These are phyloP conservation scores for Gymnobelideus leadbeateri DNA, from an alignment of 2,113 vertebrate species.

Conservation along the genomic window DNA sequence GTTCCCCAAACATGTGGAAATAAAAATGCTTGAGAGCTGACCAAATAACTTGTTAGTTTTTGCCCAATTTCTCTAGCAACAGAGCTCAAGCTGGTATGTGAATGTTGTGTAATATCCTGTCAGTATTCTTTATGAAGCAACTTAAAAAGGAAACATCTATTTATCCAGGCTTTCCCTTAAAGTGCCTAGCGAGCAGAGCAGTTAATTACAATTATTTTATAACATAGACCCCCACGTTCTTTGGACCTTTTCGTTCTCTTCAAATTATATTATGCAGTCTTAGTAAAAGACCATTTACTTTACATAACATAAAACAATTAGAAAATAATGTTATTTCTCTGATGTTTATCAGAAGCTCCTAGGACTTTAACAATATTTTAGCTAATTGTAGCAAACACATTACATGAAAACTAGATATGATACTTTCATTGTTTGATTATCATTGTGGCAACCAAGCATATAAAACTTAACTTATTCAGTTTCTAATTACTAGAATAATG, in stretches of 20 bases:
- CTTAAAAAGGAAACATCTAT: constrained; percentile 50
- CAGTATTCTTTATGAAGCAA: constrained; percentile 36
- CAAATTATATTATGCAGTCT: constrained; percentile 38
- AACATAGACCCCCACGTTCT: not conserved
- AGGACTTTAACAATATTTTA: not conserved
- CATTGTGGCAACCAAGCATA: not conserved
- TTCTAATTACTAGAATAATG: not conserved
- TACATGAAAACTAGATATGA: not conserved
- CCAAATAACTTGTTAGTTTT: constrained; percentile 35
- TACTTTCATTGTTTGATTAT: not conserved
- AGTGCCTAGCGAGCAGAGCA: constrained; percentile 19
- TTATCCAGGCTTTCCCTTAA: constrained; percentile 47
- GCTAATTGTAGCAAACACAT: not conserved
- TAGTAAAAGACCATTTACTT: not conserved
- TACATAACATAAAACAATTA: not conserved
- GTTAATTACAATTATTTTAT: not conserved
- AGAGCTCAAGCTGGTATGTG: constrained; percentile 36
- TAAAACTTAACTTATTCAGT: not conserved
- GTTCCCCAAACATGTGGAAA: constrained; percentile 35
- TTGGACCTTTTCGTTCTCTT: constrained; percentile 22
- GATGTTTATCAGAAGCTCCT: not conserved
- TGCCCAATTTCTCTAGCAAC: constrained; percentile 48
- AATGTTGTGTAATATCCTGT: constrained; percentile 58
- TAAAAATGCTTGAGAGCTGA: constrained; percentile 26
- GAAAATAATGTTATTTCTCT: not conserved